phyloP scores from a whole-genome alignment of 2,797 vertebrate genomes.

The Silurus aristotelis region DNA sequence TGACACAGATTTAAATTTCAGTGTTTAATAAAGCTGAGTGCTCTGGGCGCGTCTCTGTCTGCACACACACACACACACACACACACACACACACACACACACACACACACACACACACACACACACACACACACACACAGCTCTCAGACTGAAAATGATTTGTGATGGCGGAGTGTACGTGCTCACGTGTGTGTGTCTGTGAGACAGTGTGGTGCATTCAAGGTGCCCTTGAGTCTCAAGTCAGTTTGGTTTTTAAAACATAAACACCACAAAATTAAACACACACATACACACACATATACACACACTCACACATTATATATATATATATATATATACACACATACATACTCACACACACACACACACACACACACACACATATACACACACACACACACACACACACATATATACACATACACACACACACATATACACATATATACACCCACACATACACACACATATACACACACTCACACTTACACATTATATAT shows the following conservation, averaged over 20 bases:
- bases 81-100: not conserved
- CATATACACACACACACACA: not conserved
- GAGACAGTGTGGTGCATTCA: slow-evolving; percentile 25
- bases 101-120: slow-evolving; percentile 44
- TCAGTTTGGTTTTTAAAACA: not conserved
- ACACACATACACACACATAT: too few species aligned
- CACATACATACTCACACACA: not conserved
- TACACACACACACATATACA: too few species aligned
- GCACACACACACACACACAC: slow-evolving; percentile 40
- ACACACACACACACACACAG: slow-evolving; percentile 32
- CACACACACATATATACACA: not conserved
- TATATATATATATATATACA: too few species aligned
- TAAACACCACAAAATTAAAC: too few species aligned
- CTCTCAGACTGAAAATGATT: slow-evolving; percentile 35
- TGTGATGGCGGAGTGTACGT: not conserved
- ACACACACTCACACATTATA: not conserved
- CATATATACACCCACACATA: too few species aligned
- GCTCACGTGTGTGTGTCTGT: not conserved
- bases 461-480: too few species aligned
- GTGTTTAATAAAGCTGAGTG: slow-evolving; percentile 79
- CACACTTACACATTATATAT: too few species aligned
- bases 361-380: not conserved
- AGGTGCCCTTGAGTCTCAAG: slow-evolving; percentile 50
- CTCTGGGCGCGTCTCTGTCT: slow-evolving; percentile 66
- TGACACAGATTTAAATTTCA: slow-evolving; percentile 32